These are phyloP conservation scores for Beaufortia kweichowensis DNA, from an alignment of 2,113 vertebrate species.

Conservation along the genomic window DNA sequence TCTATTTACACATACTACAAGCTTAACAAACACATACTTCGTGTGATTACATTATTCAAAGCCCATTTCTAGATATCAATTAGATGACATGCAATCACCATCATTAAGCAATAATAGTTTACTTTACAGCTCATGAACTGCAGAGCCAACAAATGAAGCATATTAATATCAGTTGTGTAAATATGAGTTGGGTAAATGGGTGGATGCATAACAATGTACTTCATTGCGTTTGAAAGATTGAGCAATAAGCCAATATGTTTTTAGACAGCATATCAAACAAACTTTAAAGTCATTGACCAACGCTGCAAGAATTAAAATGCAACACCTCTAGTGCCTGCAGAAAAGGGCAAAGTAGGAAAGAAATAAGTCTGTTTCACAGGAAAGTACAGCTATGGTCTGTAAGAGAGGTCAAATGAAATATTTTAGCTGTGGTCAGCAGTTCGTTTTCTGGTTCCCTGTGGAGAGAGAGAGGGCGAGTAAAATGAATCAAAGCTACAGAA, in stretches of 20 bases:
- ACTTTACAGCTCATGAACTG: conserved; percentile 79
- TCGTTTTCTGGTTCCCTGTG: conserved; percentile 57
- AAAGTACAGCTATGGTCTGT: conserved; percentile 56
- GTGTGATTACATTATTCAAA: conserved; percentile 65
- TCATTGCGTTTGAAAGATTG: conserved; percentile 72
- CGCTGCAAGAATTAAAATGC: conserved; percentile 8
- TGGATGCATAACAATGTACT: conserved; percentile 51
- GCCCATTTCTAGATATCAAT: conserved; percentile 76
- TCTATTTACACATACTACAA: conserved; percentile 73
- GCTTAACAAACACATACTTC: conserved; percentile 75
- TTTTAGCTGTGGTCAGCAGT: conserved; percentile 28
- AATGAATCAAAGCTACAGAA: conserved; percentile 60
- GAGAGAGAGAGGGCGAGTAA: conserved; percentile 50
- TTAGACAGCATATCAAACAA: conserved; percentile 69
- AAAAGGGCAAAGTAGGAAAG: conserved; percentile 55
- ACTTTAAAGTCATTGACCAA: conserved; percentile 65
- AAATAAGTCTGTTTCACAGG: conserved; percentile 15
- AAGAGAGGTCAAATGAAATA: conserved; percentile 58
- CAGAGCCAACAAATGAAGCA: conserved; percentile 77
- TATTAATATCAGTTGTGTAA: conserved; percentile 63
- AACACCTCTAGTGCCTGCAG: conserved; percentile 35
- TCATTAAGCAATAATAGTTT: conserved; percentile 82
- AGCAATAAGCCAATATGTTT: conserved; percentile 65
- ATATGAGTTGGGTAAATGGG: not conserved
- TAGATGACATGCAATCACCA: conserved; percentile 75